A percentile compares a stretch with the other conserved stretches of the same genome.
Evolutionary conservation across 1,140 invertebrate genomes (phyloP).

Genomic region (Colletes latitarsis): DNA sequence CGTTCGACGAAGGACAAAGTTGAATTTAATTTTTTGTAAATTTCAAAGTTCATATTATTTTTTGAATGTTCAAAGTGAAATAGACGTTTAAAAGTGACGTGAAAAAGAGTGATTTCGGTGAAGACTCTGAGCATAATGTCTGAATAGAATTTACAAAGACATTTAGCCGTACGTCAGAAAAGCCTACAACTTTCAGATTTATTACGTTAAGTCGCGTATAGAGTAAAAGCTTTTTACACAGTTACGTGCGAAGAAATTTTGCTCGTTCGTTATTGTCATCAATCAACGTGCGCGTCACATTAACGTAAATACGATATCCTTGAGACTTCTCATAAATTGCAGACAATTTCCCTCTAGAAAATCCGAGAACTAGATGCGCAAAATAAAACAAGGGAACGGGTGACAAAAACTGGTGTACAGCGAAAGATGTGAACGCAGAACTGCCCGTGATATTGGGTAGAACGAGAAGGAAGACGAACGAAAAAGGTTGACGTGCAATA

Average conservation of each 20-base stretch:
- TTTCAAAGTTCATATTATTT: not conserved
- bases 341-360: not conserved
- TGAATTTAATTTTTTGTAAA: not conserved
- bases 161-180: too few relatives aligned
- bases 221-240: not conserved
- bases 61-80: not conserved
- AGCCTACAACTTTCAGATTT: not conserved
- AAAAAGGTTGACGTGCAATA: conserved; percentile 7
- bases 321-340: not conserved
- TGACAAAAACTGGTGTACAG: not conserved
- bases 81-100: too few relatives aligned
- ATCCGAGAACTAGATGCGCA: not conserved
- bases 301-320: conserved; percentile 1
- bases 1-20: too few relatives aligned
- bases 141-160: too few relatives aligned
- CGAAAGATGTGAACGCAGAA: not conserved
- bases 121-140: too few relatives aligned
- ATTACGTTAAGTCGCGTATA: not conserved
- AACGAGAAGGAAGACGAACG: not conserved
- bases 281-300: not conserved
- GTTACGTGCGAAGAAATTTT: not conserved
- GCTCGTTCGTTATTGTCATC: not conserved
- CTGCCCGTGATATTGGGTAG: not conserved
- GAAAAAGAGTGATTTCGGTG: too few relatives aligned
- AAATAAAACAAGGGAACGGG: not conserved